phyloP scores from a whole-genome alignment of 2,113 vertebrate genomes.

The Lucifuga dentata region DNA sequence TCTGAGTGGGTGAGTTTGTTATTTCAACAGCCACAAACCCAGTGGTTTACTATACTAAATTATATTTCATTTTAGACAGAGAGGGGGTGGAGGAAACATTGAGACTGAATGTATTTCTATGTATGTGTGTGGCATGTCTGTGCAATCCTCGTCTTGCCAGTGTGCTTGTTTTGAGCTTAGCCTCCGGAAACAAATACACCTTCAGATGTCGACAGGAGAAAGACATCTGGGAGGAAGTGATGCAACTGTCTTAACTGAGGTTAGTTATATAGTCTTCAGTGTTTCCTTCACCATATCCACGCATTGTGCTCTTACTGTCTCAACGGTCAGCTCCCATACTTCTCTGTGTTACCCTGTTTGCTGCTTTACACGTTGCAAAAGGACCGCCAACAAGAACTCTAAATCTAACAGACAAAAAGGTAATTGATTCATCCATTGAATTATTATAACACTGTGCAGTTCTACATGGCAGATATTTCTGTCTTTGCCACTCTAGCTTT shows the following conservation, averaged over 20 bases:
- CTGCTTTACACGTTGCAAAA: conserved; percentile 13
- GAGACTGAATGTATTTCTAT: conserved; percentile 35
- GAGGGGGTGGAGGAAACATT: conserved; percentile 66
- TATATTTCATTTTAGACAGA: conserved; percentile 63
- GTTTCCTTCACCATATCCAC: conserved; percentile 56
- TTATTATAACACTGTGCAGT: background rate
- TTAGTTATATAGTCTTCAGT: conserved; percentile 67
- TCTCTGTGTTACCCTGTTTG: conserved; percentile 22
- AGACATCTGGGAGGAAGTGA: conserved; percentile 75
- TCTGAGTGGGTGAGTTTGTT: conserved; percentile 74
- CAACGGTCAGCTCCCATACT: conserved; percentile 22
- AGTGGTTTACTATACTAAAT: conserved; percentile 67
- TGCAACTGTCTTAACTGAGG: conserved; percentile 60
- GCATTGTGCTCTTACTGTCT: conserved; percentile 25
- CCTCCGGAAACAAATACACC: conserved; percentile 61
- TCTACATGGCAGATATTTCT: too few species aligned
- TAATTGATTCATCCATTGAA: conserved; percentile 6
- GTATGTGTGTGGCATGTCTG: conserved; percentile 21
- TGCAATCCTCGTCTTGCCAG: conserved; percentile 32
- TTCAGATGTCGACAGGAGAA: conserved; percentile 41
- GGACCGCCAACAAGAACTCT: conserved; percentile 22
- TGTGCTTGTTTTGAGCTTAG: conserved; percentile 57
- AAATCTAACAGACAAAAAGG: conserved; percentile 20
- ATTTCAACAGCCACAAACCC: conserved; percentile 73
- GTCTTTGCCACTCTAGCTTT: background rate